Percentiles rank a stretch among this genome's conserved stretches.
phyloP scores from a whole-genome alignment of 2,797 vertebrate species.

The Pseudomugil tenellus region DNA sequence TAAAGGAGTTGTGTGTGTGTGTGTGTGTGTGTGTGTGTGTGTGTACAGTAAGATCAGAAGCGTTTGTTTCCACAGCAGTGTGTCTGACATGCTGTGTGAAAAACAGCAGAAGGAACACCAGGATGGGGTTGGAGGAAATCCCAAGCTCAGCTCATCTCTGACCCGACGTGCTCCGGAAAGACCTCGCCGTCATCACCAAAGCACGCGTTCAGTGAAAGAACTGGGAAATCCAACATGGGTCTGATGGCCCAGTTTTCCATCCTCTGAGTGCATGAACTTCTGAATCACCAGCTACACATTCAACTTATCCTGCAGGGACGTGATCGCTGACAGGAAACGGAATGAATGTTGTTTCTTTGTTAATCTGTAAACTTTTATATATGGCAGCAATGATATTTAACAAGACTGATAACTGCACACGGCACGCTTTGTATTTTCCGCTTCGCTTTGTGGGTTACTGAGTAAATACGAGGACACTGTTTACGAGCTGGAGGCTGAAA shows the following conservation, averaged over 20 bases:
- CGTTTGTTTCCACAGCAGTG: constrained; percentile 31
- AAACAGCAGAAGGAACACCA: constrained; percentile 49
- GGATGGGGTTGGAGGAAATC: constrained; percentile 81
- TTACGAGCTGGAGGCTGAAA: not conserved
- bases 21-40: no score
- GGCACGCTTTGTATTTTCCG: not conserved
- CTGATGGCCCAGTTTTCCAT: constrained; percentile 26
- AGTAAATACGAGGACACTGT: not conserved
- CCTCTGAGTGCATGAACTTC: not conserved
- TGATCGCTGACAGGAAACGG: not conserved
- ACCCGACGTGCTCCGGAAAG: constrained; percentile 65
- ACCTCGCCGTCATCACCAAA: constrained; percentile 42
- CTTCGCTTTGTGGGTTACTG: not conserved
- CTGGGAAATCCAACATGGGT: constrained; percentile 25
- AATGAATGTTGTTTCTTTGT: not conserved
- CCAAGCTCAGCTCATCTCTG: constrained; percentile 59
- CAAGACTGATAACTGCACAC: not conserved
- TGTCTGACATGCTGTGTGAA: constrained; percentile 9
- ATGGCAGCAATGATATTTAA: not conserved
- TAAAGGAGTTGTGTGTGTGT: no score
- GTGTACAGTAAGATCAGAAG: not conserved
- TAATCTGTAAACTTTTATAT: not conserved
- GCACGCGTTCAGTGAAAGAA: constrained; percentile 36
- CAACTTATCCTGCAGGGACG: not conserved
- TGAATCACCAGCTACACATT: not conserved